These are phyloP conservation scores for Pogonomyrmex californicus DNA, from an alignment of 1,140 invertebrate species.

Conservation along the genomic window DNA sequence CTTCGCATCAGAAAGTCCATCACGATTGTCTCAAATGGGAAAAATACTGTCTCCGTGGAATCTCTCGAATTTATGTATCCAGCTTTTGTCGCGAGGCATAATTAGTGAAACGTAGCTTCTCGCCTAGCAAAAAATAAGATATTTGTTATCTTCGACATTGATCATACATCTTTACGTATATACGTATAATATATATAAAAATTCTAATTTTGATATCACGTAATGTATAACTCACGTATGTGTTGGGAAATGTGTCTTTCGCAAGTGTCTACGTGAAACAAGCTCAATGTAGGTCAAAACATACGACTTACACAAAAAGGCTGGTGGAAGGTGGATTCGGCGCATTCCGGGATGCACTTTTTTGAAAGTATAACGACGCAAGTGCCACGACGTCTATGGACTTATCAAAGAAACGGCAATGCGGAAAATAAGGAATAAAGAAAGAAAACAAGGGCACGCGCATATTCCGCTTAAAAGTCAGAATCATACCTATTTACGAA, in stretches of 20 bases:
- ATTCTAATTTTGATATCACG: not conserved
- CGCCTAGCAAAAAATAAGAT: not conserved
- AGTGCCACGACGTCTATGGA: conserved; percentile 30
- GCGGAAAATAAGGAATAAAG: conserved; percentile 50
- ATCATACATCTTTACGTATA: not conserved
- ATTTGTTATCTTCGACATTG: not conserved
- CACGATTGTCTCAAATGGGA: not conserved
- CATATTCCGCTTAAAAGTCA: not conserved
- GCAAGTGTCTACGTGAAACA: not conserved
- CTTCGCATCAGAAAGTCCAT: not conserved
- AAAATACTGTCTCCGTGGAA: not conserved
- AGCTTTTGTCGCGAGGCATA: not conserved
- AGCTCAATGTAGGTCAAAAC: conserved; percentile 27
- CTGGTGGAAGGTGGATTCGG: conserved; percentile 9
- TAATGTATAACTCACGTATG: not conserved
- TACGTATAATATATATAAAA: not conserved
- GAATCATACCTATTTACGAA: conserved; percentile 14
- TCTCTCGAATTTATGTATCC: conserved; percentile 13
- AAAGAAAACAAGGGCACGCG: conserved; percentile 39
- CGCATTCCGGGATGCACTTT: conserved; percentile 36
- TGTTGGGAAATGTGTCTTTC: not conserved
- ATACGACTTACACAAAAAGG: not conserved
- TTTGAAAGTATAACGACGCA: conserved; percentile 53
- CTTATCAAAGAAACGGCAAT: conserved; percentile 46
- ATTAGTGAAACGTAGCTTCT: not conserved